Base-by-base conservation (phyloP, 2,888 invertebrate species). In the Macrostomum cliftonense region DNA sequence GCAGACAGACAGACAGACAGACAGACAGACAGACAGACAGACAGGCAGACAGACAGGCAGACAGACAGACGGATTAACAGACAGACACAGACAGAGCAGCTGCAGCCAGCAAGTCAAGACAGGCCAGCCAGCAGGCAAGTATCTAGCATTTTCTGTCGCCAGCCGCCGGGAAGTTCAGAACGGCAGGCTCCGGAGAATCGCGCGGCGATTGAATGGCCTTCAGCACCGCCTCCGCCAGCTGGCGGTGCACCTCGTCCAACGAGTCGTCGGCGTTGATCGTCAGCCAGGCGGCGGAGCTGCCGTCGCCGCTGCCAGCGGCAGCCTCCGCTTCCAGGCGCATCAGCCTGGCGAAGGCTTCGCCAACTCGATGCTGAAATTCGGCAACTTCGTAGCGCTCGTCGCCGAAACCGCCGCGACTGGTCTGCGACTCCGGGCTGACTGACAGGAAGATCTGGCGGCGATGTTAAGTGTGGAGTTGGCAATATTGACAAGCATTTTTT, bases 281-380 rank as follows among this genome's bases (percentile, higher is more conserved):
- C 5, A 17, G 16, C 16, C 40, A 16, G 40, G 16, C 40, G 11
- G 16, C 5, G 40, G 5, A 16, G 40, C 5, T 5, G 40, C 19
- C 40, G 40, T 11, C n/a, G n/a, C n/a, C n/a, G n/a, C n/a, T n/a
- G n/a, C n/a, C n/a, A n/a, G n/a, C n/a, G n/a, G n/a, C 40, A 2
- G 16, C 40, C 16, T 40, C 5, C 5, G 2, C 40, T 9, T 19
- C 40, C 16, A 17, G 16, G 5, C 40, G 16, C 16, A 16, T 74
- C 37, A 88, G 68, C 48, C 76, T 61, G 9, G 73, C 61, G 63
- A 78, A 89, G 48, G 78, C 75, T 5, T 75, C 62, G 0, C 75
- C 72, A 0, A 91, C 89, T 61, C 76, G 77, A 47, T 73, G 71
- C 67, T 91, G 89, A 60, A 84, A 79, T 39, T 78, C 77, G n/a